Evolutionary conservation across 2,113 vertebrate species (phyloP).

Genomic region (Lucifuga dentata): DNA sequence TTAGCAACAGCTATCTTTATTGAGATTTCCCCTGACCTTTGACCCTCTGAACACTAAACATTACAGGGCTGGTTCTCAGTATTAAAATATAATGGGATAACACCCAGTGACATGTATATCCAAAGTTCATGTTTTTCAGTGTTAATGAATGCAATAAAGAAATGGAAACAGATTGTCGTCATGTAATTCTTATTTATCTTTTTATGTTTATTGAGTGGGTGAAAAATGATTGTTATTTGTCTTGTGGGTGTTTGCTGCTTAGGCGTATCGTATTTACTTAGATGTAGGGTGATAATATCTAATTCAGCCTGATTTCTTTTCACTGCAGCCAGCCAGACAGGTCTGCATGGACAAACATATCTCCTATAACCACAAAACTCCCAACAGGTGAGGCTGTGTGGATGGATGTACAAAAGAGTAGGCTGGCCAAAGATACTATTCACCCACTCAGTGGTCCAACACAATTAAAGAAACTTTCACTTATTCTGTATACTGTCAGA

Average conservation of each 20-base stretch:
- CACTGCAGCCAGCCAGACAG: constrained; percentile 59
- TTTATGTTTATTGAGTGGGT: no score
- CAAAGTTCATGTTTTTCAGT: background rate
- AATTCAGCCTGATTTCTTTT: background rate
- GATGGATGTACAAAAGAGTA: no score
- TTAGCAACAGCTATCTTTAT: constrained; percentile 8
- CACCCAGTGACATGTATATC: background rate
- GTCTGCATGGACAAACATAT: constrained; percentile 73
- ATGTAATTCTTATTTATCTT: no score
- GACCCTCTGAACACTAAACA: background rate
- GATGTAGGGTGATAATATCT: background rate
- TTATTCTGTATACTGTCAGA: background rate
- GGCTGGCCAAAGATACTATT: no score
- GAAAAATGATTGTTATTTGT: background rate
- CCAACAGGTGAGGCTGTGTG: constrained; percentile 72
- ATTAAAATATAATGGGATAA: background rate
- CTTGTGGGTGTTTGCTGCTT: background rate
- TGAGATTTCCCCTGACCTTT: constrained; percentile 30
- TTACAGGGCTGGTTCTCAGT: background rate
- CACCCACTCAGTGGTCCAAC: no score
- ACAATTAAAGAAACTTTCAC: no score
- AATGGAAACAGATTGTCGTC: no score
- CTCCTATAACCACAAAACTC: constrained; percentile 66
- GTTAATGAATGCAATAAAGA: no score
- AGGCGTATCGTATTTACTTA: no score